Evolutionary conservation across 2,113 vertebrate genomes (phyloP), one percentile per base, ranked within the genome.

Genomic region (Rhinoderma darwinii): DNA sequence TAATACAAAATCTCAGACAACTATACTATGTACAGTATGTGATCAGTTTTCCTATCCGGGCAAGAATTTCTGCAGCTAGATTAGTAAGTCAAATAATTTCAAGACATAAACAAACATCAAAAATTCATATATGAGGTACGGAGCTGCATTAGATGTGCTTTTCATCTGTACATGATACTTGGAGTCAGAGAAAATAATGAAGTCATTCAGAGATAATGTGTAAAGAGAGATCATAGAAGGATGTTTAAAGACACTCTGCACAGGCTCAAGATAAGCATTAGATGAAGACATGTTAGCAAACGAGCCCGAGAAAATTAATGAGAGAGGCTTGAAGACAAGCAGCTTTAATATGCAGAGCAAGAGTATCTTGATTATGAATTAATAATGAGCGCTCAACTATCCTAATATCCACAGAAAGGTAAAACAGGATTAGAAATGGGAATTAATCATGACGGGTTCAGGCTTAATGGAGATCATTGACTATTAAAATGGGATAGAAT

Each of bases 361-460:
- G 32, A 74, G 82, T 27, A 37, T 74, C 68, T 73, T 74, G 47
- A 84, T 84, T 56, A 73, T 84, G 82, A 84, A 84, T 84, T 73
- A 84, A 54, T 84, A 84, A 73, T 73, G 68, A 73, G 66, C 25
- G 68, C 66, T 84, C 82, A 74, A 51, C 68, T 32, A 82, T 82
- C 56, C n/a, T 82, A 82, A 84, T 84, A 84, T 84, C 50, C 68
- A 56, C 25, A 56, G 66, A 56, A 74, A 84, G 82, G 82, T 84
- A 84, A 39, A 73, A 56, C 50, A 84, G 82, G 82, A 56, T 84
- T 41, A 56, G 82, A 43, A 73, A 17, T 15, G 17, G 22, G 37
- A 74, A n/a, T n/a, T 54, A 37, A 73, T 51, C 82, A 54, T 54
- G 66, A 47, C 43, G 61, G 56, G 66, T 39, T 51, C 20, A 54